Evolutionary conservation across 2,888 invertebrate genomes (phyloP).

Genomic region (Machimus rusticus): DNA sequence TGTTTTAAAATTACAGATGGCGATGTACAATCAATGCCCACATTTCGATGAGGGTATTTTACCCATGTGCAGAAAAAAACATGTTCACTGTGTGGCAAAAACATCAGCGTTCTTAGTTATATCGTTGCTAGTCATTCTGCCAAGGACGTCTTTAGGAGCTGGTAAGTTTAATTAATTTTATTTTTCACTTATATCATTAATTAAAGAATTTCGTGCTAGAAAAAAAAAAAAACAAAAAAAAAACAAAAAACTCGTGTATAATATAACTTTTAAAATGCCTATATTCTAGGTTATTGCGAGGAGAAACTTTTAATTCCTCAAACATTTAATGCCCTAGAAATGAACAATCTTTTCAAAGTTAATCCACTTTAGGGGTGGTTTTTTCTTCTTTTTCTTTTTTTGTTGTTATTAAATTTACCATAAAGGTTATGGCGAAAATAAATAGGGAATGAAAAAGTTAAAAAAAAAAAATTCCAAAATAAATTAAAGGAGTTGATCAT

Average conservation of each 20-base stretch:
- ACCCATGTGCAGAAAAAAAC: constrained; percentile 45
- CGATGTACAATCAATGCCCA: constrained; percentile 49
- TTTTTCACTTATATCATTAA: no score
- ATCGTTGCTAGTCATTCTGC: constrained; percentile 45
- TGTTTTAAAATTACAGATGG: constrained; percentile 46
- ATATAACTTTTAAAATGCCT: background rate
- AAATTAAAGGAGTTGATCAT: background rate
- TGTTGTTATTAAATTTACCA: background rate
- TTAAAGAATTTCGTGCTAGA: no score
- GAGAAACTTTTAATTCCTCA: background rate
- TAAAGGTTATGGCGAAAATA: background rate
- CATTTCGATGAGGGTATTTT: constrained; percentile 49
- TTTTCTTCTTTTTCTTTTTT: background rate
- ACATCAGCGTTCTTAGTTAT: constrained; percentile 42
- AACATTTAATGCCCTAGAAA: background rate
- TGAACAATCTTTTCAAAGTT: background rate
- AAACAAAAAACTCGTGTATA: background rate
- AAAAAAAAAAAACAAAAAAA: no score
- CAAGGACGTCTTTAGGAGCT: constrained; percentile 43
- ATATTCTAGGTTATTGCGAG: background rate
- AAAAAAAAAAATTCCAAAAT: background rate
- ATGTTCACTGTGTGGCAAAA: constrained; percentile 25
- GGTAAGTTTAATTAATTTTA: constrained; percentile 41
- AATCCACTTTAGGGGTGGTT: background rate
- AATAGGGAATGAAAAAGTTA: background rate